These are phyloP conservation scores for Adelognathus sp. DNA, from an alignment of 2,888 invertebrate species.

Conservation along the genomic window DNA sequence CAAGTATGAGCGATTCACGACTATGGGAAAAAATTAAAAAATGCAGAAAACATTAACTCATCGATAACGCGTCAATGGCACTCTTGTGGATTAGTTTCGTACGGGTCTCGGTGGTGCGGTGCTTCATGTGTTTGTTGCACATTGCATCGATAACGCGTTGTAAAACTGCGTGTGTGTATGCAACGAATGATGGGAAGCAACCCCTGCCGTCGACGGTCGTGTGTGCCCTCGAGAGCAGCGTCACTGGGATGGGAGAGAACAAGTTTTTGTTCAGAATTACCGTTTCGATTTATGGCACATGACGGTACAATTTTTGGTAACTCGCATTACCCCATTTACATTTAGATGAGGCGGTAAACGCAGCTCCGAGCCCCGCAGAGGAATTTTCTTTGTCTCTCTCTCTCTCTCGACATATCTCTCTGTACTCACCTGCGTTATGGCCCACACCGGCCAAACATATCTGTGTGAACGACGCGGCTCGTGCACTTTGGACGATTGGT, in stretches of 20 bases:
- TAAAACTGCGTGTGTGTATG: background rate
- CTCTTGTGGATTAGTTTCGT: constrained; percentile 70
- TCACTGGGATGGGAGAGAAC: constrained; percentile 4
- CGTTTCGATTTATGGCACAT: constrained; percentile 73
- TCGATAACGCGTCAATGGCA: constrained; percentile 66
- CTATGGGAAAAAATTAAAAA: constrained; percentile 4
- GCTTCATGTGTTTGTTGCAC: background rate
- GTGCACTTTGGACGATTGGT: constrained; percentile 55
- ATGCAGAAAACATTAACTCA: constrained; percentile 43
- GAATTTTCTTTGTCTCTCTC: constrained; percentile 29
- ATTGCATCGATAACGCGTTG: background rate
- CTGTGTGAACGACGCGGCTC: constrained; percentile 16
- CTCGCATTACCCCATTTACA: constrained; percentile 70
- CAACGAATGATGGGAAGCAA: constrained; percentile 1
- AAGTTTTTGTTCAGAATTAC: constrained; percentile 64
- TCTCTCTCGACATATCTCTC: background rate
- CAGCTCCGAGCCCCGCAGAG: constrained; percentile 27
- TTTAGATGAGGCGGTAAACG: constrained; percentile 66
- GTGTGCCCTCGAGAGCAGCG: constrained; percentile 31
- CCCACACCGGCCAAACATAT: constrained; percentile 48
- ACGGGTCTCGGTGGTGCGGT: constrained; percentile 36
- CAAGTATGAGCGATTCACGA: background rate
- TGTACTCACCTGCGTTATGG: constrained; percentile 34
- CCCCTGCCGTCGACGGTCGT: constrained; percentile 18
- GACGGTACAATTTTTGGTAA: constrained; percentile 61